phyloP scores from a whole-genome alignment of 92 coral and sea anemone species.

The Metridium senile region DNA sequence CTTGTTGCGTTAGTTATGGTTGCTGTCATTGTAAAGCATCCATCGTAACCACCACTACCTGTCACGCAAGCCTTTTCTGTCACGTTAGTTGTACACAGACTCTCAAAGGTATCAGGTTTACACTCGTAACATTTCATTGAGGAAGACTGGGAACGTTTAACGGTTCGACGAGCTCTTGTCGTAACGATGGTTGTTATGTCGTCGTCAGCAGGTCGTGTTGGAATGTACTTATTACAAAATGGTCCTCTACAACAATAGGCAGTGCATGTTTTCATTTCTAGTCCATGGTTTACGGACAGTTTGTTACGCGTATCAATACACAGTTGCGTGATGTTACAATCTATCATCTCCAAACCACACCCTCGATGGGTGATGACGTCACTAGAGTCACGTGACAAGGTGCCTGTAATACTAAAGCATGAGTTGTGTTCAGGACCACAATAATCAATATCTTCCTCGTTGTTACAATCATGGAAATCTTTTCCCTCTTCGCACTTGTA shows the following conservation, averaged over 20 bases:
- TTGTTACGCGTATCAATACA: conserved; percentile 23
- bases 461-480: conserved; percentile 1
- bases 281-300: conserved; percentile 9
- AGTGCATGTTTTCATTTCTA: background rate
- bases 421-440: conserved; percentile 12
- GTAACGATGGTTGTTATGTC: background rate
- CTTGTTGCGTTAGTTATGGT: conserved; percentile 22
- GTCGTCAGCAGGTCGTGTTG: conserved; percentile 11
- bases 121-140: conserved; percentile 36
- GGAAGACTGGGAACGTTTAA: background rate
- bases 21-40: conserved; percentile 34
- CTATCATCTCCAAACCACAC: conserved; percentile 11
- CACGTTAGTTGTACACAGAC: conserved; percentile 18
- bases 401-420: conserved; percentile 27
- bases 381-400: background rate
- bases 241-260: conserved; percentile 32
- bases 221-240: conserved; percentile 30
- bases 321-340: conserved; percentile 23
- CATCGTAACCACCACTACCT: conserved; percentile 20
- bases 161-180: background rate
- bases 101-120: conserved; percentile 20
- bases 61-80: conserved; percentile 10
- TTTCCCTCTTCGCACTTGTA: conserved; percentile 16
- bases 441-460: background rate
- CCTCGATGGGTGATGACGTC: conserved; percentile 16